A percentile compares a stretch with the other conserved stretches of the same genome.
phyloP scores from a whole-genome alignment of 2,113 vertebrate genomes.

The Cyprinodon variegatus region DNA sequence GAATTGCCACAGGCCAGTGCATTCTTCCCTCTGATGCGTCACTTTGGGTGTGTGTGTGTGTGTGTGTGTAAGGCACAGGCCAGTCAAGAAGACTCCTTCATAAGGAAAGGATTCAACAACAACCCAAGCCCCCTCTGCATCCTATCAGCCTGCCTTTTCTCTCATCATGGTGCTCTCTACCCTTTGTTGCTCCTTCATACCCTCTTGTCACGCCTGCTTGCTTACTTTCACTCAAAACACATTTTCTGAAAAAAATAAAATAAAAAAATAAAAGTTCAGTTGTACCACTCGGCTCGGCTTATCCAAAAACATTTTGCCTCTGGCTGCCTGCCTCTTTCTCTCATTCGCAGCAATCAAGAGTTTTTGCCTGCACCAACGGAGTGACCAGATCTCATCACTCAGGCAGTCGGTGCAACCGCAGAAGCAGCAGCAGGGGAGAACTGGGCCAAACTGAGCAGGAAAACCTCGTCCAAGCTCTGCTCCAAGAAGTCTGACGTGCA shows the following conservation, averaged over 20 bases:
- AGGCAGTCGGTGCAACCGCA: slow-evolving; percentile 13
- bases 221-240: not conserved
- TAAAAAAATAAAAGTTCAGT: not conserved
- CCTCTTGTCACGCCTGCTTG: slow-evolving; percentile 18
- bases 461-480: slow-evolving; percentile 44
- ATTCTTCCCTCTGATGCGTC: slow-evolving; percentile 58
- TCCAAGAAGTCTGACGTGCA: slow-evolving; percentile 38
- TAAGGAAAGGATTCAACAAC: slow-evolving; percentile 30
- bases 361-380: slow-evolving; percentile 15
- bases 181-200: slow-evolving; percentile 20
- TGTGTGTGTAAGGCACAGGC: slow-evolving; percentile 1
- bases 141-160: slow-evolving; percentile 30
- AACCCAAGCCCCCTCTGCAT: not conserved
- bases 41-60: slow-evolving; percentile 28
- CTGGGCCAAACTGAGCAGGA: slow-evolving; percentile 27
- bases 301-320: not conserved
- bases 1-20: slow-evolving; percentile 53
- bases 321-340: not conserved
- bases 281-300: not conserved
- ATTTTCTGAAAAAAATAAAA: slow-evolving; percentile 3
- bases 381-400: slow-evolving; percentile 27
- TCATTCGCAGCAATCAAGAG: not conserved
- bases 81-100: slow-evolving; percentile 47
- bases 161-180: slow-evolving; percentile 3
- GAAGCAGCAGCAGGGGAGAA: slow-evolving; percentile 15